Base-by-base conservation (phyloP, 2,888 invertebrate species). In the Drosophila anomelani region DNA sequence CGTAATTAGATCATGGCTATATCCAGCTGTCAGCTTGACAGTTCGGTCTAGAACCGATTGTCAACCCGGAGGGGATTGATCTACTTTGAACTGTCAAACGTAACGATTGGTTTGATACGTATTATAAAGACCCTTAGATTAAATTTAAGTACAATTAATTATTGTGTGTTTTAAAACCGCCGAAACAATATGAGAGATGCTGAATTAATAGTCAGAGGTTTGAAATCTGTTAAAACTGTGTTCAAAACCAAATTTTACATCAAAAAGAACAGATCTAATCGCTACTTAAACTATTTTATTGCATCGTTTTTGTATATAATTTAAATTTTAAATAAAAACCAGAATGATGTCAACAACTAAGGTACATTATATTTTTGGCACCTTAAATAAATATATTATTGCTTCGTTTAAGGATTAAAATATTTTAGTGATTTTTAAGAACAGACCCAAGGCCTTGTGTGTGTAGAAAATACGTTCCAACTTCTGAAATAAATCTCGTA, bases 1-100 rank as follows among this genome's bases (percentile, higher is more conserved):
- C 51, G 51, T 34, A 51, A 51, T 51, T 51, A 51, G 51, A 51
- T 51, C 51, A 51, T 36, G 51, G 51, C 51, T 51, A 15, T 34
- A 23, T 34, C 15, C 34, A 51, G 34, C 51, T 20, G 20, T 34
- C 34, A 9, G 20, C 13, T 32, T 17, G 7, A 32, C 17, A 32
- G 20, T 3, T 15, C 5, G 34, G 20, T 20, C 15, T 23, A 51
- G 51, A 34, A 36, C 51, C 5, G 15, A 34, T 20, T 36, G 51
- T 36, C 20, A 23, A 34, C 51, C 51, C 10, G 51, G 34, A 34
- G 51, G 34, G 20, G 51, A 51, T 9, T 20, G 34, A 34, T 51
- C 34, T 51, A 36, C 34, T 51, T 51, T 1, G 34, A 20, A 8
- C 32, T 2, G 17, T 3, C 17, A 49, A 32, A 32, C 17, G 15